Evolutionary conservation across 2,113 vertebrate genomes (phyloP), one percentile per base, ranked within the genome.

Genomic region (Ginglymostoma cirratum): DNA sequence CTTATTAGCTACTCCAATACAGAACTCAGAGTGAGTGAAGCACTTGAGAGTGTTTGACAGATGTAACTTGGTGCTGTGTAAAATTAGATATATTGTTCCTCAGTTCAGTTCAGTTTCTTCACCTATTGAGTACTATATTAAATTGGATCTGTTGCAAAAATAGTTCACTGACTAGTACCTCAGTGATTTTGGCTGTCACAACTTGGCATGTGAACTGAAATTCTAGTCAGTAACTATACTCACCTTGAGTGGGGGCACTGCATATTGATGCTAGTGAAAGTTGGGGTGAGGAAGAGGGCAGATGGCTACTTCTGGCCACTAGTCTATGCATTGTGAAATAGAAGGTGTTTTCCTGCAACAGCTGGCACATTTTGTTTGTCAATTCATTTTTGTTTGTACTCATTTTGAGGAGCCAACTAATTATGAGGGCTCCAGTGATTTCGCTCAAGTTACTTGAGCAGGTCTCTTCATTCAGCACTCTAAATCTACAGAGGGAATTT

Each of bases 401-500:
- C 55, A 61, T 65, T 93, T n/a, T 93, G 55, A 67, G 89, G 89
- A 93, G 61, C 61, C 65, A 34, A 2, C 87, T 92, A n/a, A n/a
- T 92, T n/a, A 55, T n/a, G 61, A 65, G 87, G 38, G 38, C 80
- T 83, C 80, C 80, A 38, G 55, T 90, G 55, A n/a, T 92, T 66
- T 92, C 15, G 6, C 34, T 66, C 61, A 93, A 67, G 89, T n/a
- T 93, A 66, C 61, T 93, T 38, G n/a, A 66, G 34, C 23, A 66
- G 61, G 89, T 67, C 89, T 7, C 55, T 93, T 93, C 61, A 93
- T 93, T 93, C 89, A 93, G n/a, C 89, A 67, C 61, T 93, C 89
- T 93, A 17, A 93, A 93, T 93, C 89, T 93, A 61, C 89, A 67
- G 34, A 21, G 61, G 89, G 34, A 93, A 38, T 66, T 93, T 83